Base-by-base conservation (phyloP, 2,113 vertebrate genomes). In the Glaucomys volans region DNA sequence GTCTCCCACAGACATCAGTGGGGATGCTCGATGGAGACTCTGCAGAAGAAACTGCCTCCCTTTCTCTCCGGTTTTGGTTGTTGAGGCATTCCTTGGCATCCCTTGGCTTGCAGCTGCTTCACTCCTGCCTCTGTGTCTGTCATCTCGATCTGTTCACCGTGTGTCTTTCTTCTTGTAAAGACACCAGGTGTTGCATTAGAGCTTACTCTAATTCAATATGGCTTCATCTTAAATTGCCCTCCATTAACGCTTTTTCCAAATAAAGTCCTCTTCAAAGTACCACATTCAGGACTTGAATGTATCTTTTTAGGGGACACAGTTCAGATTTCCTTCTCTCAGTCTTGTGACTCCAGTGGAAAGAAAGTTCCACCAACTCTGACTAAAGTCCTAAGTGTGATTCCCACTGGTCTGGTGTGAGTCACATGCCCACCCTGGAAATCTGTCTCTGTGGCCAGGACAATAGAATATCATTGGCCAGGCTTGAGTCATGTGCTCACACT, bases 51-150 rank as follows among this genome's bases (percentile, higher is more conserved):
- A 6, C 7, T 8, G 91, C 6, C 30, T 13, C 3, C 44, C 40
- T 57, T 76, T 42, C 17, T 66, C 16, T 57, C 10, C 0, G 57
- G n/a, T 42, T 28, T 30, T 0, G 16, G 74, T 2, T 7, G 8
- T 20, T 8, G 0, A 30, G 7, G 66, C 57, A 8, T 1, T 4
- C 20, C 52, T 64, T 28, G 24, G 62, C 3, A 28, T 2, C 12
- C 24, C 52, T 24, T 30, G n/a, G 42, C 84, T 74, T 8, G 74
- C 2, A 32, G 24, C 18, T 1, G 40, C 22, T 0, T 2, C 13
- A 10, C 54, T 66, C 32, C 5, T 22, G 0, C 35, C 62, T 47
- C 69, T 57, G 14, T 71, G 42, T 64, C 81, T 50, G 72, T 76
- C 47, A 44, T 52, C 66, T 1, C 0, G 57, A 66, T 22, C 5